Percentiles rank a stretch among this genome's conserved stretches.
Evolutionary conservation across 1,140 invertebrate species (phyloP).

Genomic region (Drosophila mauritiana): DNA sequence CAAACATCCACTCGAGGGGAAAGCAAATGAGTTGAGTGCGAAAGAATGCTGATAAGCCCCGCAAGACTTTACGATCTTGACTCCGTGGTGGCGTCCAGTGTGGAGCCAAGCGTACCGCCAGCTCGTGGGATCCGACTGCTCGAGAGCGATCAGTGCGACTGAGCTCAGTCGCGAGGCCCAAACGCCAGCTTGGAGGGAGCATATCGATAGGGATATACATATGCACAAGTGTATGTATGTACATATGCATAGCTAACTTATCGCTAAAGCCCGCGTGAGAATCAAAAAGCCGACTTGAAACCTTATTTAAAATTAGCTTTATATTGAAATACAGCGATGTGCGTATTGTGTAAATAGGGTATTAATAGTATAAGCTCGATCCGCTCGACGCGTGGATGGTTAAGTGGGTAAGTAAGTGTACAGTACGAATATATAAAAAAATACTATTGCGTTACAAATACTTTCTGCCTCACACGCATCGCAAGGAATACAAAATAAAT

Average conservation of each 20-base stretch:
- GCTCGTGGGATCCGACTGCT: background rate
- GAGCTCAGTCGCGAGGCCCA: background rate
- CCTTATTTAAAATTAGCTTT: constrained; percentile 12
- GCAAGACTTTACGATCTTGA: background rate
- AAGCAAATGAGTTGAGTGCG: no score
- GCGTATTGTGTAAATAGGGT: constrained; percentile 22
- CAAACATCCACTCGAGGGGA: background rate
- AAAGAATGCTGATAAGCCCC: background rate
- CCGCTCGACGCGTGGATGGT: constrained; percentile 16
- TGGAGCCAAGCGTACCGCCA: background rate
- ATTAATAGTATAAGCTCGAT: constrained; percentile 36
- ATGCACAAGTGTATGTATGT: no score
- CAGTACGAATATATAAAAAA: constrained; percentile 48
- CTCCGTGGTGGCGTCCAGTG: no score
- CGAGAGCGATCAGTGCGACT: background rate
- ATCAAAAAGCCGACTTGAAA: background rate
- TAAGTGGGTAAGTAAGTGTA: constrained; percentile 26
- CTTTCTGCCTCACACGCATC: constrained; percentile 38
- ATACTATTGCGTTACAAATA: constrained; percentile 53
- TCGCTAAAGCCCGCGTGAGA: background rate
- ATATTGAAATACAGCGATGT: constrained; percentile 17
- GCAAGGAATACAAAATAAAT: constrained; percentile 45
- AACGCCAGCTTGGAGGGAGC: background rate
- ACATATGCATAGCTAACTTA: background rate
- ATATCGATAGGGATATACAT: background rate